Evolutionary conservation across 1,140 invertebrate genomes (phyloP), one percentile per base, ranked within the genome.

Genomic region (Drosophila yakuba): DNA sequence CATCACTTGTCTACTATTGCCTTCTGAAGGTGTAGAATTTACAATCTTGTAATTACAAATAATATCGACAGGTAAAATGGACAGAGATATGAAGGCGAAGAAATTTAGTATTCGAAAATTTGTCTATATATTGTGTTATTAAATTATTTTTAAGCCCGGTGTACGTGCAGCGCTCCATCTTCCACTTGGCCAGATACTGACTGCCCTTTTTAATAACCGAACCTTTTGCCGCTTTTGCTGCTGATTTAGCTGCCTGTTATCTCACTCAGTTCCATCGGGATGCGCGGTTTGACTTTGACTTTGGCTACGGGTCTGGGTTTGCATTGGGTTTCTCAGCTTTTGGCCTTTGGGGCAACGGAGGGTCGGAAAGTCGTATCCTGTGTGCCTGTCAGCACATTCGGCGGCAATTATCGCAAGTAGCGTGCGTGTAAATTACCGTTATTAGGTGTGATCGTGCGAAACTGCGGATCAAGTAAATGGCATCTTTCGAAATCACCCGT

Each of bases 371-470:
- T 35, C 8, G 66, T 79, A 89, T 88, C 83, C 84, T 89, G 80
- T 67, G 52, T 56, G 43, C 59, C 63, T 62, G 59, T 75, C 75
- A 64, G 61, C 80, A 57, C 62, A 78, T 82, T 81, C 78, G 77
- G 63, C 54, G 60, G 80, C 64, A 84, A 81, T 81, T 81, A 85
- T 75, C 64, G 73, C 69, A 69, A 74, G 80, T 85, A 81, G 81
- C 80, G 80, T 89, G 80, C 78, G 80, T 86, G 81, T 78, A 91
- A 91, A 91, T 91, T 90, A 91, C 90, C 90, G 90, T 91, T 91
- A 91, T 91, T 91, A 91, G 84, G 73, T 89, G 89, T 79, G 84
- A 89, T 91, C 89, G 89, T 91, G 89, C 83, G 68, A 84, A 83
- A 48, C 74, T 44, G 45, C 43, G 43, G 23, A n/a, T n/a, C 14